Conservation (phyloP, 1,140 invertebrate species). For the Drosophila saltans region DNA sequence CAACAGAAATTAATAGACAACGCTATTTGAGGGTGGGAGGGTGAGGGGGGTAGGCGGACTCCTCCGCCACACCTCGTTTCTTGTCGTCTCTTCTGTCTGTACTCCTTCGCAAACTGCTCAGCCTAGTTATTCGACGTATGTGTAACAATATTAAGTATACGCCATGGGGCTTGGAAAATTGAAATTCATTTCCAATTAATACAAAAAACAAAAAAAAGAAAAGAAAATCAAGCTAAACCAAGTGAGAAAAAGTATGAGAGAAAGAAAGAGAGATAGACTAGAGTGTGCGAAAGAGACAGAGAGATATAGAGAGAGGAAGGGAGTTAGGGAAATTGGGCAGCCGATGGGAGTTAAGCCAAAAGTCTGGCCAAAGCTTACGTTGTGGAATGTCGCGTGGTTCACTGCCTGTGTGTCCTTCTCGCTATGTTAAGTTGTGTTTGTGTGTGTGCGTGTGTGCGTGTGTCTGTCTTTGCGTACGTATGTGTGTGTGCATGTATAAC, state of each 20-base stretch:
- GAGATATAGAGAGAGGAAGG: not conserved
- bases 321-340: not conserved
- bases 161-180: conserved; percentile 23
- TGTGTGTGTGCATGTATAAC: conserved; percentile 10
- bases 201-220: conserved; percentile 9
- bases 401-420: not conserved
- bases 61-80: not conserved
- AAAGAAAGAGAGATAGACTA: not conserved
- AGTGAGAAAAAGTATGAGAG: not conserved
- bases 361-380: conserved; percentile 9
- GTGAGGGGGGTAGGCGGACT: not conserved
- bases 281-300: not conserved
- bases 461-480: not conserved
- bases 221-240: not conserved
- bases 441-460: not conserved
- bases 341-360: conserved; percentile 1
- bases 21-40: not conserved
- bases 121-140: conserved; percentile 49
- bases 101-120: not conserved
- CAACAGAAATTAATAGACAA: conserved; percentile 19
- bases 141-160: conserved; percentile 65
- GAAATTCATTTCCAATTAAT: conserved; percentile 46
- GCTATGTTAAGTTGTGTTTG: not conserved
- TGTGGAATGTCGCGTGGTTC: conserved; percentile 8
- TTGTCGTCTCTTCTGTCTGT: not conserved